Conservation (phyloP, 1,140 invertebrate species). For the Heliothis subflexa region DNA sequence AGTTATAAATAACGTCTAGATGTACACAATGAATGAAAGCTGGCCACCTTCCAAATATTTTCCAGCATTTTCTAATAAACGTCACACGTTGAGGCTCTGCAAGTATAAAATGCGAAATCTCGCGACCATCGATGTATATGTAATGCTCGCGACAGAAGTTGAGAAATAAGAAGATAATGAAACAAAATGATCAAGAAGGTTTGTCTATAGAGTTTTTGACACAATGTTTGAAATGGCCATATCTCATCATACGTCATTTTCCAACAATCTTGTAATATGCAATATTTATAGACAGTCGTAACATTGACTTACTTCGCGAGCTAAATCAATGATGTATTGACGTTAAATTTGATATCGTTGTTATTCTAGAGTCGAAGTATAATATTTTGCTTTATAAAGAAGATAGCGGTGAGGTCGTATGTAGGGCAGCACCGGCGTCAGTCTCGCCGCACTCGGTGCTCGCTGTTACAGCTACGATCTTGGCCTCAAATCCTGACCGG, state of each 20-base stretch:
- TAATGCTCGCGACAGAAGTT: not conserved
- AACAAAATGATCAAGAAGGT: no score
- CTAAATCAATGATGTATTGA: constrained; percentile 16
- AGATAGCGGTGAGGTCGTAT: constrained; percentile 67
- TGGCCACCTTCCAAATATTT: constrained; percentile 53
- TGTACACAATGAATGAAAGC: constrained; percentile 49
- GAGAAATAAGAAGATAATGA: no score
- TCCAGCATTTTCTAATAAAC: constrained; percentile 21
- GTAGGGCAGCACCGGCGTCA: constrained; percentile 68
- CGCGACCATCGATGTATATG: no score
- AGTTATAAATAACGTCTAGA: constrained; percentile 15
- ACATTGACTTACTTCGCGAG: constrained; percentile 8
- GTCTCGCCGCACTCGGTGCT: constrained; percentile 49
- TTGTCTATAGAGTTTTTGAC: no score
- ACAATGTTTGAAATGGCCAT: no score
- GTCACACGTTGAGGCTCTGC: not conserved
- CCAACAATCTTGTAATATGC: not conserved
- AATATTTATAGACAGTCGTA: not conserved
- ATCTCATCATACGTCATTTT: not conserved
- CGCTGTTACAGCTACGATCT: constrained; percentile 58
- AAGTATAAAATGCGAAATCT: not conserved
- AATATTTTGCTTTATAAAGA: constrained; percentile 38
- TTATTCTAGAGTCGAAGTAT: constrained; percentile 29
- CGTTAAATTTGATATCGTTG: constrained; percentile 34
- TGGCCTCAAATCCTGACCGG: constrained; percentile 79